Percentiles rank a stretch among this genome's conserved stretches.
phyloP scores from a whole-genome alignment of 1,140 invertebrate genomes.

The Drosophila bocki region DNA sequence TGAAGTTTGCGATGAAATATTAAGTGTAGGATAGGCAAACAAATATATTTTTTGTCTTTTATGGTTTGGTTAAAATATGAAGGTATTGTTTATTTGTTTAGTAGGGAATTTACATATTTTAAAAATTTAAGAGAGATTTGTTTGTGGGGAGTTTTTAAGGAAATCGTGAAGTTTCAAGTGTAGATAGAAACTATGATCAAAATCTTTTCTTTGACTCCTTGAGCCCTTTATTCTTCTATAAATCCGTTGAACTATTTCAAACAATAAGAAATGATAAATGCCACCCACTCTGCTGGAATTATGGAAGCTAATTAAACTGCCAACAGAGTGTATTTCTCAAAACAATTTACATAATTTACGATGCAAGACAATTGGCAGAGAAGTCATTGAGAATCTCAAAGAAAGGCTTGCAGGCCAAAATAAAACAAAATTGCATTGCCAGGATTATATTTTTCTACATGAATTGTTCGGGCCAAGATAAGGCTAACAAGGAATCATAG shows the following conservation, averaged over 20 bases:
- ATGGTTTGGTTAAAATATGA: conserved; percentile 4
- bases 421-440: conserved; percentile 60
- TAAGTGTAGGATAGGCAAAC: conserved; percentile 19
- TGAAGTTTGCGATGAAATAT: conserved; percentile 42
- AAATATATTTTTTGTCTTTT: neutral
- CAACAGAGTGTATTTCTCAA: conserved; percentile 54
- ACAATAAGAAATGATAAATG: conserved; percentile 27
- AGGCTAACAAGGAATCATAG: conserved; percentile 26
- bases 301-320: conserved; percentile 66
- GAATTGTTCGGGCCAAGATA: conserved; percentile 65
- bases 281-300: conserved; percentile 3
- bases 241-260: conserved; percentile 2
- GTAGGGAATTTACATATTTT: neutral
- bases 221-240: neutral
- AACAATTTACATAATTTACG: conserved; percentile 76
- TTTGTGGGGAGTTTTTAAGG: too few species aligned
- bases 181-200: too few species aligned
- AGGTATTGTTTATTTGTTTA: conserved; percentile 12
- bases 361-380: conserved; percentile 51
- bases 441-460: conserved; percentile 47
- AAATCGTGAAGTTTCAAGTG: neutral
- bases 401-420: conserved; percentile 46
- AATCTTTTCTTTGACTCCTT: neutral
- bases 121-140: neutral
- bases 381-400: neutral